These are phyloP conservation scores for Aurelia aurita DNA, from an alignment of 30 jellyfish, hydroid and myxozoan species.

Conservation along the genomic window DNA sequence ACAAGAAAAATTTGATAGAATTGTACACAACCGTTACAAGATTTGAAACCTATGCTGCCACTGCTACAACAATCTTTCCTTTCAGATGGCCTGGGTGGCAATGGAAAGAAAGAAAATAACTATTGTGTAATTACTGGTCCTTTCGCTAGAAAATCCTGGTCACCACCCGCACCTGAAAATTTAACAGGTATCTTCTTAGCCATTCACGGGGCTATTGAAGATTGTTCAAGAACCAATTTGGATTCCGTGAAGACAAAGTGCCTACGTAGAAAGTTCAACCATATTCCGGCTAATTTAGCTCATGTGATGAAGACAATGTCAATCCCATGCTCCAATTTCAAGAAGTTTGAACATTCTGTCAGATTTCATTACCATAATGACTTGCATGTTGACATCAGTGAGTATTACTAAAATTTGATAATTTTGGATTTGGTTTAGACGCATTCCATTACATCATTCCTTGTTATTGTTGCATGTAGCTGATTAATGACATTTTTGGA, in stretches of 20 bases:
- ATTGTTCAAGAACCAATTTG: background rate
- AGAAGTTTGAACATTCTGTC: conserved; percentile 6
- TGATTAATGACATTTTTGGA: too few species aligned
- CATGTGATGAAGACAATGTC: conserved; percentile 39
- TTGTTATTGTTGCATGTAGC: too few species aligned
- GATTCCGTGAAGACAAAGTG: background rate
- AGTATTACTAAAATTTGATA: background rate
- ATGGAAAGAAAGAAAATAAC: conserved; percentile 2
- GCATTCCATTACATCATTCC: background rate
- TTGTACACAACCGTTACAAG: too few species aligned
- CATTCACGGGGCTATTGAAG: background rate
- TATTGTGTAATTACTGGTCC: conserved; percentile 67
- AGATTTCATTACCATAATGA: conserved; percentile 47
- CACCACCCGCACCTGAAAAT: conserved; percentile 33
- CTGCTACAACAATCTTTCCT: background rate
- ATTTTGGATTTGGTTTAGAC: background rate
- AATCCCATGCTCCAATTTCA: conserved; percentile 30
- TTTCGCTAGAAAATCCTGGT: conserved; percentile 35
- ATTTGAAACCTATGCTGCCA: too few species aligned
- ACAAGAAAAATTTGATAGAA: too few species aligned
- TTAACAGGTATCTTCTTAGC: background rate
- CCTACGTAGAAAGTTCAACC: conserved; percentile 51
- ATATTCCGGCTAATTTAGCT: conserved; percentile 35
- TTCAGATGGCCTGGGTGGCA: conserved; percentile 65
- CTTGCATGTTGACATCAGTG: conserved; percentile 45